A percentile compares a stretch with the other conserved stretches of the same genome.
phyloP scores from a whole-genome alignment of 2,113 vertebrate species.

The Corvus cornix region DNA sequence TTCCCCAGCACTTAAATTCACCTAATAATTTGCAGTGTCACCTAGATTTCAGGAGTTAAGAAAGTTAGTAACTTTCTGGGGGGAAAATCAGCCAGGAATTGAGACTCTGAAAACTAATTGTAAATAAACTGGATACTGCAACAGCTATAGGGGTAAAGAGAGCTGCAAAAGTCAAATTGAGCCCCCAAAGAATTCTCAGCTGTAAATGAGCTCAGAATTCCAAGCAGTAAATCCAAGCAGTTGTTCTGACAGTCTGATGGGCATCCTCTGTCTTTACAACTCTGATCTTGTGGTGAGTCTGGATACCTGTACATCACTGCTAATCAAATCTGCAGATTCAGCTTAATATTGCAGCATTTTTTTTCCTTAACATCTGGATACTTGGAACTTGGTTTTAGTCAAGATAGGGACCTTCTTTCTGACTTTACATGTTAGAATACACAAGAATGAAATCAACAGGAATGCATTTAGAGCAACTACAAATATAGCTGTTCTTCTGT shows the following conservation, averaged over 20 bases:
- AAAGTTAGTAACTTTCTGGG: neutral
- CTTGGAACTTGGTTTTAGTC: neutral
- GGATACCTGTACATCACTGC: neutral
- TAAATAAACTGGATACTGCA: neutral
- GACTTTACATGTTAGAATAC: neutral
- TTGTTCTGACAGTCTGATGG: neutral
- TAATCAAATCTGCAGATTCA: neutral
- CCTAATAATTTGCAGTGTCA: neutral
- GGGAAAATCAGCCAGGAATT: neutral
- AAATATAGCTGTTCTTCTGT: slow-evolving; percentile 48
- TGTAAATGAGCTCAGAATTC: neutral
- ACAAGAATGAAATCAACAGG: neutral
- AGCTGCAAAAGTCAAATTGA: neutral
- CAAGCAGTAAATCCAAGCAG: neutral
- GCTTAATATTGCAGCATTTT: neutral
- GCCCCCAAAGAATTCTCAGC: neutral
- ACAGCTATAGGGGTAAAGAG: accelerated
- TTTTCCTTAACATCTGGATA: neutral
- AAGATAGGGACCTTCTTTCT: neutral
- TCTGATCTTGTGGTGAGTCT: neutral
- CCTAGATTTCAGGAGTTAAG: neutral
- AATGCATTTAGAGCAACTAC: neutral
- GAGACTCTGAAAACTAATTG: neutral
- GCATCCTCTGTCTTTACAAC: neutral
- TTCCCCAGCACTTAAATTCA: neutral